Percentiles rank a stretch among this genome's conserved stretches.
These are phyloP conservation scores for Drosophila yooni DNA, from an alignment of 2,888 invertebrate genomes.

Conservation along the genomic window DNA sequence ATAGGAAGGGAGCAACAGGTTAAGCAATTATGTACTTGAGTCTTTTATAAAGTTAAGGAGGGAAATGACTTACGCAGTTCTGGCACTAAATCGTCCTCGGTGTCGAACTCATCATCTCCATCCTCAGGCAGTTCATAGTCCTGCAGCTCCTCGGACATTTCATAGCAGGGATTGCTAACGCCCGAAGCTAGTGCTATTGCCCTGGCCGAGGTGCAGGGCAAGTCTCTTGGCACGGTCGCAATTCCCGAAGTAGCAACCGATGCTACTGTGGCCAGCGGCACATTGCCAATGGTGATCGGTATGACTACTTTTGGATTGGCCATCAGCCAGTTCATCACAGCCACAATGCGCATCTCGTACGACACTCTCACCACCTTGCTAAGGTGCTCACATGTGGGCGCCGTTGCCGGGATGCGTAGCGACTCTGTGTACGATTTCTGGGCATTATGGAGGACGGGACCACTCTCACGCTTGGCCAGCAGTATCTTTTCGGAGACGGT, in stretches of 20 bases:
- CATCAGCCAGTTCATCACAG: slow-evolving; percentile 79
- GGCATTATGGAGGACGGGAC: slow-evolving; percentile 63
- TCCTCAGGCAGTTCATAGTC: slow-evolving; percentile 67
- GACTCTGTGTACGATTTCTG: slow-evolving; percentile 73
- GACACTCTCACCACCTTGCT: slow-evolving; percentile 83
- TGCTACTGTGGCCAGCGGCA: slow-evolving; percentile 73
- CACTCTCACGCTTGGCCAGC: slow-evolving; percentile 77
- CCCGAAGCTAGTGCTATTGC: slow-evolving; percentile 60
- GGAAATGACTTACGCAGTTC: slow-evolving; percentile 67
- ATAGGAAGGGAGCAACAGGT: not conserved
- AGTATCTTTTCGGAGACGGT: slow-evolving; percentile 78
- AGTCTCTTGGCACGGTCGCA: slow-evolving; percentile 54
- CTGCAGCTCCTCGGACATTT: slow-evolving; percentile 60
- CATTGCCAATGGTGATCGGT: slow-evolving; percentile 84
- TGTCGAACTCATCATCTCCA: slow-evolving; percentile 65
- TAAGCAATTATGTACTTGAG: not conserved
- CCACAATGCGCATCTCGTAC: slow-evolving; percentile 82
- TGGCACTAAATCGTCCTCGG: slow-evolving; percentile 53
- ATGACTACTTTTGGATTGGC: slow-evolving; percentile 77
- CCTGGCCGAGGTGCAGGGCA: slow-evolving; percentile 78
- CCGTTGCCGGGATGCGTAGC: slow-evolving; percentile 82
- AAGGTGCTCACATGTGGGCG: slow-evolving; percentile 83
- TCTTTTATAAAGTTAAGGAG: not conserved
- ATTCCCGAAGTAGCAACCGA: slow-evolving; percentile 9
- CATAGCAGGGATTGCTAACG: slow-evolving; percentile 46